Conservation (phyloP, 2,113 vertebrate genomes). For the Vulpes ferrilata region DNA sequence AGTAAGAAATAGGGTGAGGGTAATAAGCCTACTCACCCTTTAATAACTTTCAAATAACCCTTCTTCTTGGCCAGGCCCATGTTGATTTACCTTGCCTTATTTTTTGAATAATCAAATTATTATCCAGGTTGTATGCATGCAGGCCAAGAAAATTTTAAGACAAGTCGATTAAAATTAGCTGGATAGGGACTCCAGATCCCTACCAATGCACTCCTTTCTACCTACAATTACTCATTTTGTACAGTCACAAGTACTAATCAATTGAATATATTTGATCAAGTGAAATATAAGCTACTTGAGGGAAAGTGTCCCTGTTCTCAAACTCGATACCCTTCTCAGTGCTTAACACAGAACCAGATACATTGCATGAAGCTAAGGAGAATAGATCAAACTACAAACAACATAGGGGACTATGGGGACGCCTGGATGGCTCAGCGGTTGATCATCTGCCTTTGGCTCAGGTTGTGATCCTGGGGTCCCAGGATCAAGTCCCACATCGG, state of each 20-base stretch:
- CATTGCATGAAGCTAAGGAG: background rate
- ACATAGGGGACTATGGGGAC: background rate
- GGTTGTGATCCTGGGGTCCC: too few species aligned
- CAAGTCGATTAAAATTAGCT: background rate
- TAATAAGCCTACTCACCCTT: background rate
- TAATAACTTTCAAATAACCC: background rate
- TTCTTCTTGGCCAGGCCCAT: background rate
- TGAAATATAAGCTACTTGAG: background rate
- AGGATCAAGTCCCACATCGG: too few species aligned
- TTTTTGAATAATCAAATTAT: conserved; percentile 5
- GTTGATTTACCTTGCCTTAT: background rate
- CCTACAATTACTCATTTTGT: background rate
- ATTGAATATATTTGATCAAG: background rate
- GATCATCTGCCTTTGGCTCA: too few species aligned
- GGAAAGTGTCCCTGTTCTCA: background rate
- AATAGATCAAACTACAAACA: background rate
- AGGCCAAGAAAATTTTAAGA: background rate
- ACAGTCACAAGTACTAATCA: background rate
- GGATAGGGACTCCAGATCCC: background rate
- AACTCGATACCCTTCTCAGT: background rate
- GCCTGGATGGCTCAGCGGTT: too few species aligned
- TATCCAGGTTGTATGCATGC: background rate
- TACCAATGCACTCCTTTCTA: background rate
- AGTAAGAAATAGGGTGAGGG: background rate
- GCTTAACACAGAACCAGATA: background rate